Evolutionary conservation across 2,113 vertebrate genomes (phyloP).

Genomic region (Columbina picui): DNA sequence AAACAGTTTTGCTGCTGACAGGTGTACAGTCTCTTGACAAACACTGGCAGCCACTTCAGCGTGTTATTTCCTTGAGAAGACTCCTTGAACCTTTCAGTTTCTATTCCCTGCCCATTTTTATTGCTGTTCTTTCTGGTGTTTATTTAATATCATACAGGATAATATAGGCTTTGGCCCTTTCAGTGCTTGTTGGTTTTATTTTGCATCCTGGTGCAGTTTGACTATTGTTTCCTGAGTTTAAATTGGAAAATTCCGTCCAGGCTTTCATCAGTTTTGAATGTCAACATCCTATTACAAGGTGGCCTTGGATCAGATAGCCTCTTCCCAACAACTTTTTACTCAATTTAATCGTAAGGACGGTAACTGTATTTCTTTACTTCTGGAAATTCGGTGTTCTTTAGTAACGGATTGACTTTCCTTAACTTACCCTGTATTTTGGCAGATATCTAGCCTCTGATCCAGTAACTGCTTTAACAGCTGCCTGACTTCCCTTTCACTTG

Average conservation of each 20-base stretch:
- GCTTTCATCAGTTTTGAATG: background rate
- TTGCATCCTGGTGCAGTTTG: background rate
- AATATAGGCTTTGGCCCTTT: background rate
- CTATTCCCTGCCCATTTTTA: background rate
- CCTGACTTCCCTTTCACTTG: background rate
- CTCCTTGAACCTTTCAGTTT: too few species aligned
- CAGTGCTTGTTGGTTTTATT: background rate
- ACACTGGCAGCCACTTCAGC: background rate
- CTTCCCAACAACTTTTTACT: background rate
- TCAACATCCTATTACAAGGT: background rate
- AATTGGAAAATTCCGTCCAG: background rate
- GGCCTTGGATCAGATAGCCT: background rate
- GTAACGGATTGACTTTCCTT: background rate
- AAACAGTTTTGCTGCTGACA: background rate
- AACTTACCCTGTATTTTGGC: background rate
- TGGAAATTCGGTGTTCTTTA: background rate
- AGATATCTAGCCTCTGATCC: background rate
- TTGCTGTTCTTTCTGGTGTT: background rate
- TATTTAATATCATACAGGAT: background rate
- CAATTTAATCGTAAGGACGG: background rate
- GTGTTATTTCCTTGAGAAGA: background rate
- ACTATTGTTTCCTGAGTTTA: background rate
- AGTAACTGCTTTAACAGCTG: background rate
- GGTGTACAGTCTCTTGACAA: background rate
- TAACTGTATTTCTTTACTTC: background rate